These are phyloP conservation scores for Iphiclides podalirius DNA, from an alignment of 2,888 invertebrate species.

Conservation along the genomic window DNA sequence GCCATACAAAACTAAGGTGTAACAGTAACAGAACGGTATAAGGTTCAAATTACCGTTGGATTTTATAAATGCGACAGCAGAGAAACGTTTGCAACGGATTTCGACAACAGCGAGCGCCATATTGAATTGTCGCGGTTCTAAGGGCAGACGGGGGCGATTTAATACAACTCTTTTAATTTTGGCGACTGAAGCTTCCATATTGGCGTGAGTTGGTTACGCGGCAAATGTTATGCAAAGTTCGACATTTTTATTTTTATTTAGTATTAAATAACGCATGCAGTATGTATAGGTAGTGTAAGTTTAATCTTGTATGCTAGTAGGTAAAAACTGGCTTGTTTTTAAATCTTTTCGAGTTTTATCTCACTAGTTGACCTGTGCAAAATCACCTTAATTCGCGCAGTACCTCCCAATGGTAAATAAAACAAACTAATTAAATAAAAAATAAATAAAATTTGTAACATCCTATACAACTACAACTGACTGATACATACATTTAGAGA, in stretches of 20 bases:
- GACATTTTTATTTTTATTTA: slow-evolving; percentile 20
- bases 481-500: no score
- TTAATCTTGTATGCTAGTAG: no score
- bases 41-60: slow-evolving; percentile 21
- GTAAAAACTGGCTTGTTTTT: no score
- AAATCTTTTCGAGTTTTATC: no score
- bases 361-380: no score
- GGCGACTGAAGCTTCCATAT: slow-evolving; percentile 50
- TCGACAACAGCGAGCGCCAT: slow-evolving; percentile 32
- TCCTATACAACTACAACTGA: no score
- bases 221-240: slow-evolving; percentile 34
- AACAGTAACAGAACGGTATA: slow-evolving; percentile 19
- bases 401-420: no score
- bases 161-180: slow-evolving; percentile 65
- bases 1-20: not conserved
- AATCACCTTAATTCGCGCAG: no score
- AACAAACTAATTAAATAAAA: no score
- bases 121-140: slow-evolving; percentile 37
- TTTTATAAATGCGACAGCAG: not conserved
- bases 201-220: slow-evolving; percentile 54
- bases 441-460: no score
- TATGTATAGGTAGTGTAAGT: no score
- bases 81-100: slow-evolving; percentile 13
- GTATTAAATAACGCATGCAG: no score
- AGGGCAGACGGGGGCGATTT: slow-evolving; percentile 33